Base-by-base conservation (phyloP, 2,113 vertebrate species). In the Corythornis vintsioides region DNA sequence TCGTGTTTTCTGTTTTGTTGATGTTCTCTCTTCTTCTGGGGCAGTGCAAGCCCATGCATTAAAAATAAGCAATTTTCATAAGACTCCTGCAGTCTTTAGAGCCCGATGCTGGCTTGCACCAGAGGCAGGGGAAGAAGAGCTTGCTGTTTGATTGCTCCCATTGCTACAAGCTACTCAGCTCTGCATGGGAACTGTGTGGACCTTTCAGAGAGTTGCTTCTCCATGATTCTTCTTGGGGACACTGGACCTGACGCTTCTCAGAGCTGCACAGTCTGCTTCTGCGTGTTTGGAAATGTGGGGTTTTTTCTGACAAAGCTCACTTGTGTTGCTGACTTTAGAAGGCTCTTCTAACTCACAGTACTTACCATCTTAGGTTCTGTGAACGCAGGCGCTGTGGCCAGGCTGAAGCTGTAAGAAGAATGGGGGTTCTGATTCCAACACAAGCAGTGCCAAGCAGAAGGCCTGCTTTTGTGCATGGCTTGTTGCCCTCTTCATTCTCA, bases 341-440 rank as follows among this genome's bases (percentile, higher is more conserved):
- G 45, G 57, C 22, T 42, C 70, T 74, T 28, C 55, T 28, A 61
- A 10, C 22, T 40, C 45, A 26, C 9, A 22, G 33, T 10, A 50
- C 12, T 22, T 50, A 13, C 11, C 48, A 50, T 50, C 47, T 48
- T 0, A 13, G 35, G 42, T 86, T 45, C 78, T 80, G 25, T 65
- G 43, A 59, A 10, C 9, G 10, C 40, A 64, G 40, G 17, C 64
- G n/a, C 67, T 83, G 56, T 56, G 71, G 35, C 57, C 16, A 12
- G 20, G 61, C n/a, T 17, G 24, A 26, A 21, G 24, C 2, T 67
- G 11, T 56, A 45, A 53, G 66, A 50, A 53, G 71, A 71, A 15
- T 0, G 0, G 11, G 53, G 38, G 26, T 72, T 43, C 59, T 42
- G 13, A 17, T 59, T 63, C 48, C 50, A 48, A 1, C 1, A 0